Conservation (phyloP, 2,113 vertebrate genomes). For the Epinephelus fuscoguttatus region DNA sequence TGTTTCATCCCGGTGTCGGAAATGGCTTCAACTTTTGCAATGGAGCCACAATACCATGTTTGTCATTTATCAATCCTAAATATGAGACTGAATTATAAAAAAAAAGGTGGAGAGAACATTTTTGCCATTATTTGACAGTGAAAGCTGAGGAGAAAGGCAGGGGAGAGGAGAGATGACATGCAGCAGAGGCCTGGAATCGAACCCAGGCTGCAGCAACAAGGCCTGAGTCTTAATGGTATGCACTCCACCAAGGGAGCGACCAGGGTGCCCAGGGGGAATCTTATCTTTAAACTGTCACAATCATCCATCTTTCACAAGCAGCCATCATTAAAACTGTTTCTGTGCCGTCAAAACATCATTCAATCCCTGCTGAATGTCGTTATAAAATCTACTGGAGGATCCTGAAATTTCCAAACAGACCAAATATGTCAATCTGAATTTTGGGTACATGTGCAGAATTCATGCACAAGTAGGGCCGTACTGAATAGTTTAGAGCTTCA, state of each 20-base stretch:
- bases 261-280: neutral
- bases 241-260: no score
- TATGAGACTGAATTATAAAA: neutral
- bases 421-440: neutral
- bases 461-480: neutral
- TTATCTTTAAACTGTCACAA: neutral
- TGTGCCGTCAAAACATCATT: neutral
- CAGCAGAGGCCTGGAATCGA: no score
- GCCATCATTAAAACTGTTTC: neutral
- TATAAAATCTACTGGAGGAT: neutral
- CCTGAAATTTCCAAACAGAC: neutral
- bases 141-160: no score
- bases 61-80: neutral
- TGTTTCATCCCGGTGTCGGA: neutral
- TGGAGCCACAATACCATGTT: neutral
- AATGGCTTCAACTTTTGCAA: neutral
- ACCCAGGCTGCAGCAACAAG: no score
- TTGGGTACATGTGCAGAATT: neutral
- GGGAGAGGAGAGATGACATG: no score
- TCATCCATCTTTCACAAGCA: neutral
- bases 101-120: neutral
- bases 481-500: no score
- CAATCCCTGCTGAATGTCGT: neutral
- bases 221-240: no score
- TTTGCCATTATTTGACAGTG: no score